These are phyloP conservation scores for Synanthedon andrenaeformis DNA, from an alignment of 2,888 invertebrate genomes.

Conservation along the genomic window DNA sequence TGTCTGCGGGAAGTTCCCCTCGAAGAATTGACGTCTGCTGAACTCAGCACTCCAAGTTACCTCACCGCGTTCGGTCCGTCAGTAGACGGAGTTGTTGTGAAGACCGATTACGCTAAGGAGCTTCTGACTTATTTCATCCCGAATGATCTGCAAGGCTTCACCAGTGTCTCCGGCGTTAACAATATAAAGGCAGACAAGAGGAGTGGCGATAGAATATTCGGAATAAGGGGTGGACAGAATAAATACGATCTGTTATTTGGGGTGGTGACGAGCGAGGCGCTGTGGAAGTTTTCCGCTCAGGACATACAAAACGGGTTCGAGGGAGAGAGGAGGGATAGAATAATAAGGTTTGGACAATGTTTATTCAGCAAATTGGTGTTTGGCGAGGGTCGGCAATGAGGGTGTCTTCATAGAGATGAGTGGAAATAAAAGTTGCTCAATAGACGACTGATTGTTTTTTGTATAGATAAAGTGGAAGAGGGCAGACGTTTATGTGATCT, in stretches of 20 bases:
- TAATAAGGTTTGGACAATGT: conserved; percentile 72
- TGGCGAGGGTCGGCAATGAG: conserved; percentile 20
- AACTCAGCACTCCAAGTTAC: conserved; percentile 83
- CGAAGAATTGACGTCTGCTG: conserved; percentile 80
- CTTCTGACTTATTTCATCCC: conserved; percentile 78
- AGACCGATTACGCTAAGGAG: conserved; percentile 87
- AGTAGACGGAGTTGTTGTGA: conserved; percentile 94
- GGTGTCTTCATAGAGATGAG: conserved; percentile 22
- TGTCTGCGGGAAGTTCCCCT: conserved; percentile 83
- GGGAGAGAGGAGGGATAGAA: conserved; percentile 88
- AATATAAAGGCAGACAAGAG: conserved; percentile 72
- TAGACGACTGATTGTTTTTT: conserved; percentile 16
- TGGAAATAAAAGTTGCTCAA: conserved; percentile 30
- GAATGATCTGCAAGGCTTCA: conserved; percentile 73
- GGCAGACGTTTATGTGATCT: background rate
- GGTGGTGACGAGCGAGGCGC: conserved; percentile 90
- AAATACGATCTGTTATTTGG: conserved; percentile 91
- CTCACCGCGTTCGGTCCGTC: conserved; percentile 92
- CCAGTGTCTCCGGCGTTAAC: conserved; percentile 71
- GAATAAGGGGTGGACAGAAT: conserved; percentile 68
- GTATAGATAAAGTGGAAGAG: conserved; percentile 1
- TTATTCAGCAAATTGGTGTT: conserved; percentile 58
- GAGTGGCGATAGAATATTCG: conserved; percentile 72
- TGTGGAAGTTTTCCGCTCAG: conserved; percentile 89
- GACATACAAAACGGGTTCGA: conserved; percentile 90